phyloP scores from a whole-genome alignment of 64 coral and sea anemone genomes.

The Actinia tenebrosa region DNA sequence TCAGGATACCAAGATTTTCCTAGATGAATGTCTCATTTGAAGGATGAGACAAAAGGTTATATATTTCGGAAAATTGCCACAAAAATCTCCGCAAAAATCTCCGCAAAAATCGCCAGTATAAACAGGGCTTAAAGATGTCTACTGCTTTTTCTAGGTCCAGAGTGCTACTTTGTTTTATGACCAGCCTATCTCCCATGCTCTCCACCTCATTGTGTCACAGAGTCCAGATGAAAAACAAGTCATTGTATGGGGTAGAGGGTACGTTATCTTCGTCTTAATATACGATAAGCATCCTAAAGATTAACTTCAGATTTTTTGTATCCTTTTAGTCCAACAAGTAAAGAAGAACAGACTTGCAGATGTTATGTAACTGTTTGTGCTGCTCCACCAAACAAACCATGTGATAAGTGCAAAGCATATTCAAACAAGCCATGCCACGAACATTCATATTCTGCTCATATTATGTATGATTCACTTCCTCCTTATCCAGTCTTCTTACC shows the following conservation, averaged over 20 bases:
- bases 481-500: constrained; percentile 71
- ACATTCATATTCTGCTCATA: constrained; percentile 60
- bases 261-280: neutral
- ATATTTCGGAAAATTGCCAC: too few species aligned
- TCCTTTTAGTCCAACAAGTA: neutral
- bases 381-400: constrained; percentile 36
- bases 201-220: constrained; percentile 37
- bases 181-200: constrained; percentile 27
- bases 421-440: constrained; percentile 47
- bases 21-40: too few species aligned
- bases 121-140: neutral
- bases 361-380: constrained; percentile 79
- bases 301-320: neutral
- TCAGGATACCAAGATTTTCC: too few species aligned
- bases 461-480: constrained; percentile 60
- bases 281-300: too few species aligned
- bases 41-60: too few species aligned
- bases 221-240: constrained; percentile 48
- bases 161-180: constrained; percentile 23
- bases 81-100: too few species aligned
- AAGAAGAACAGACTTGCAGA: constrained; percentile 42
- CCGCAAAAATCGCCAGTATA: too few species aligned
- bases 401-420: constrained; percentile 14
- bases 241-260: constrained; percentile 47
- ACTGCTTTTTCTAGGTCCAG: constrained; percentile 18